A percentile compares a stretch with the other conserved stretches of the same genome.
phyloP scores from a whole-genome alignment of 2,797 vertebrate species.

The Leptodactylus fallax region DNA sequence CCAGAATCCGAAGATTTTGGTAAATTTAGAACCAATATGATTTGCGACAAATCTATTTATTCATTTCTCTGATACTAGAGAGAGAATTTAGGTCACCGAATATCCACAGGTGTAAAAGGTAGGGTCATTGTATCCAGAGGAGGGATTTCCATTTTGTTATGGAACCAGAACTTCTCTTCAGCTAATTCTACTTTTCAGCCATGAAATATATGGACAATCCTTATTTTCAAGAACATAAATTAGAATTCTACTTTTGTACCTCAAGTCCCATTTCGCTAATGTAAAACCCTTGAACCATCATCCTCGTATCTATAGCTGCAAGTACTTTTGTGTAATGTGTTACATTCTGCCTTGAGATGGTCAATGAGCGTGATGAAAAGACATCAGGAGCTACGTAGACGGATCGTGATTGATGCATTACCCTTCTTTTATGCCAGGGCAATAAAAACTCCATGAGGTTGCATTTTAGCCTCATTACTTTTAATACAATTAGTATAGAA shows the following conservation, averaged over 20 bases:
- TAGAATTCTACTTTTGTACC: slow-evolving; percentile 1
- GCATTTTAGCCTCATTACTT: slow-evolving; percentile 59
- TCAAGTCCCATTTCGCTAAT: neutral
- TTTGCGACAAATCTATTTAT: no score
- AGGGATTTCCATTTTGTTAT: no score
- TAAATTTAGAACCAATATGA: no score
- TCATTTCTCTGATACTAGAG: no score
- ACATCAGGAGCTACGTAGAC: neutral
- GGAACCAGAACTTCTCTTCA: neutral
- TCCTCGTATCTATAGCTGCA: neutral
- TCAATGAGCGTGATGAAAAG: slow-evolving; percentile 47
- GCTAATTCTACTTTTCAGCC: neutral
- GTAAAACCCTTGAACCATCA: slow-evolving; percentile 30
- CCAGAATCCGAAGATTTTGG: no score
- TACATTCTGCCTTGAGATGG: slow-evolving; percentile 31
- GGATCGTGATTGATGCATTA: slow-evolving; percentile 46
- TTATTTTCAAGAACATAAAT: neutral
- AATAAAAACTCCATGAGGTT: slow-evolving; percentile 38
- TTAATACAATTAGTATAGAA: slow-evolving; percentile 52
- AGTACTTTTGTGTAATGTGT: slow-evolving; percentile 28
- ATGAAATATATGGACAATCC: neutral
- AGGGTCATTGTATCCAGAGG: no score
- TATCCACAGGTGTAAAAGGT: neutral
- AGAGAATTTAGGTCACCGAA: neutral
- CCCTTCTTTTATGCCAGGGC: slow-evolving; percentile 15